Percentiles rank a stretch among this genome's conserved stretches.
Evolutionary conservation across 2,113 vertebrate species (phyloP).

Genomic region (Crotalus helleri): DNA sequence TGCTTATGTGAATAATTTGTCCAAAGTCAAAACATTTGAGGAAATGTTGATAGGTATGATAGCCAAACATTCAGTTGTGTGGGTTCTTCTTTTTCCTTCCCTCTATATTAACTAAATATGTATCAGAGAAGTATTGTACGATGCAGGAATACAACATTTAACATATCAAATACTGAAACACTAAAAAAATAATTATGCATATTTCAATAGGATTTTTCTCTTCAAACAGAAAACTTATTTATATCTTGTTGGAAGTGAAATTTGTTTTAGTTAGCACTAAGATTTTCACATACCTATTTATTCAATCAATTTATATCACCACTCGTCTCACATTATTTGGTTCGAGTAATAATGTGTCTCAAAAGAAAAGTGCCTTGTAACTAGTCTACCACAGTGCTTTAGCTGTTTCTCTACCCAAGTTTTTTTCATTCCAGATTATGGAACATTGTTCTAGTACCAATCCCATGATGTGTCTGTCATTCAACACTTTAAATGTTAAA

Average conservation of each 20-base stretch:
- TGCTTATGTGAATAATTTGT: neutral
- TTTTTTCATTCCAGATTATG: neutral
- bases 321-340: neutral
- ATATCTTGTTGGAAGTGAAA: neutral
- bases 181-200: neutral
- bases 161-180: neutral
- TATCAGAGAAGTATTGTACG: too few species aligned
- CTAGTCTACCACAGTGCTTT: neutral
- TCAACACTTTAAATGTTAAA: neutral
- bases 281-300: neutral
- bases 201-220: neutral
- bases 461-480: neutral
- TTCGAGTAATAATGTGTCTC: neutral
- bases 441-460: neutral
- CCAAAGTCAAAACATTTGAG: neutral
- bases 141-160: neutral
- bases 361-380: neutral
- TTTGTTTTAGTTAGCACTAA: neutral
- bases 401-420: neutral
- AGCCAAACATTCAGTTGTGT: neutral
- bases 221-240: neutral
- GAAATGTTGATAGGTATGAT: neutral
- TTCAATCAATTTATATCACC: neutral
- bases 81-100: neutral
- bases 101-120: neutral